Conservation (phyloP, 2,113 vertebrate genomes). For the Catharus bicknelli region DNA sequence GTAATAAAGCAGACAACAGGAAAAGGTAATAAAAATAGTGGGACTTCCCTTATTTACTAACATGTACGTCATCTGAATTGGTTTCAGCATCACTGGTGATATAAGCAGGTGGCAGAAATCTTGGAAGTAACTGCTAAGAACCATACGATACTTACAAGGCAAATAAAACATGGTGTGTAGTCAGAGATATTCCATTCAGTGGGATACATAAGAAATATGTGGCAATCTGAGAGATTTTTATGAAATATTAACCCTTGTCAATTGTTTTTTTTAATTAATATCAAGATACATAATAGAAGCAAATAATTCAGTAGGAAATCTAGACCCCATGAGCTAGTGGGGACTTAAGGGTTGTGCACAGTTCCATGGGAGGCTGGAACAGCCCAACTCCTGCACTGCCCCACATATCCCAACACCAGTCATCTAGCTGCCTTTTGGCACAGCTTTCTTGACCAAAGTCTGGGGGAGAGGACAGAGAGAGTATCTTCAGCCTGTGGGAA, state of each 20-base stretch:
- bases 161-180: not conserved
- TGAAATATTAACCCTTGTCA: not conserved
- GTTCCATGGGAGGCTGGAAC: not conserved
- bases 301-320: not conserved
- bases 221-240: not conserved
- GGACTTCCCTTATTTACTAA: not conserved
- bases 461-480: not conserved
- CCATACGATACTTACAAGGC: not conserved
- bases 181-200: not conserved
- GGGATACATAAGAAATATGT: not conserved
- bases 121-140: not conserved
- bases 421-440: not conserved
- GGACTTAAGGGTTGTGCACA: not conserved
- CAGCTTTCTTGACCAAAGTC: not conserved
- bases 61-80: accelerated
- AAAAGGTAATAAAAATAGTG: not conserved
- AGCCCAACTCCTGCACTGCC: not conserved
- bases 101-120: not conserved
- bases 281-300: not conserved
- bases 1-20: not conserved
- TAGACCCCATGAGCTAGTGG: not conserved
- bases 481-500: not conserved
- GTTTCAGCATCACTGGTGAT: not conserved
- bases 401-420: not conserved
- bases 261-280: not conserved